Conservation (phyloP, 2,113 vertebrate genomes). For the Etia nguti region DNA sequence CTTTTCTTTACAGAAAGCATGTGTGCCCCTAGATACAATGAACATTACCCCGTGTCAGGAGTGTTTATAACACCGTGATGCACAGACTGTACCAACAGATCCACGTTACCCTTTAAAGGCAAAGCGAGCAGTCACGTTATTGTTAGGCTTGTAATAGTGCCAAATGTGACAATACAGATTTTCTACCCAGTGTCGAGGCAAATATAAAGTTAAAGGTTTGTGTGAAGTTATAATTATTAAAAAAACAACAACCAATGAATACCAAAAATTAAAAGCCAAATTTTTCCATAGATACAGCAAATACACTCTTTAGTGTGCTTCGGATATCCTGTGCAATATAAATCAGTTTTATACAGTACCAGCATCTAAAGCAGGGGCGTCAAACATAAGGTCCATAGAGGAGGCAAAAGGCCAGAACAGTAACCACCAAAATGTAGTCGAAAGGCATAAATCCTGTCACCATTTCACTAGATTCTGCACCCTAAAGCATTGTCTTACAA, state of each 20-base stretch:
- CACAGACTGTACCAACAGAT: conserved; percentile 36
- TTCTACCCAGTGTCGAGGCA: neutral
- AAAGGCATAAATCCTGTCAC: neutral
- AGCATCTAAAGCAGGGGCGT: neutral
- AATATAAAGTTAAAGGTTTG: neutral
- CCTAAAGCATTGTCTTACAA: neutral
- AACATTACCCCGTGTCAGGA: conserved; percentile 46
- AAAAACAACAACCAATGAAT: neutral
- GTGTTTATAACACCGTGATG: conserved; percentile 57
- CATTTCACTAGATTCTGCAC: neutral
- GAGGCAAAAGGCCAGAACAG: neutral
- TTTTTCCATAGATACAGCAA: neutral
- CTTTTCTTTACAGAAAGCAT: conserved; percentile 32
- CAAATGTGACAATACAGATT: neutral
- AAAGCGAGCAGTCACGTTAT: neutral
- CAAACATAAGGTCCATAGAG: neutral
- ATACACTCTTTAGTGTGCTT: neutral
- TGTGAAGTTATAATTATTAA: neutral
- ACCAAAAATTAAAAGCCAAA: neutral
- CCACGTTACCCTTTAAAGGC: conserved; percentile 60
- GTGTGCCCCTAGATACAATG: conserved; percentile 44
- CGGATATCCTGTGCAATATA: neutral
- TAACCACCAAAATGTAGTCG: neutral
- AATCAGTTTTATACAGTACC: neutral
- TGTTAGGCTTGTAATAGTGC: conserved; percentile 9